A percentile compares a stretch with the other conserved stretches of the same genome.
Conservation (phyloP, 2,888 invertebrate species). For the Zonitis immaculata region DNA sequence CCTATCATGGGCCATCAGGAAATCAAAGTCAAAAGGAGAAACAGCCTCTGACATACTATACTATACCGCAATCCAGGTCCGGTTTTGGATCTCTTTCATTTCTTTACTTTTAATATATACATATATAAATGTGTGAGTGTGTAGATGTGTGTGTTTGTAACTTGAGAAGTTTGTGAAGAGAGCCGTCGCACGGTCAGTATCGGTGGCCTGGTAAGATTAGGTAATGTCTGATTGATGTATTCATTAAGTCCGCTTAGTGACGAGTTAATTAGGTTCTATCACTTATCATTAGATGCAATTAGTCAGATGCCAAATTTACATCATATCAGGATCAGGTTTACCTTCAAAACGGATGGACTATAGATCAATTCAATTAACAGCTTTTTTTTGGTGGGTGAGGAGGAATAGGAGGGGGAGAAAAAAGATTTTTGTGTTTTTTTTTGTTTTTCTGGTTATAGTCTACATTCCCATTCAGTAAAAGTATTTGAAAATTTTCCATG, state of each 20-base stretch:
- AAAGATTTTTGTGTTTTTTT: neutral
- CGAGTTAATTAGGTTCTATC: conserved; percentile 41
- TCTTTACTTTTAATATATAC: neutral
- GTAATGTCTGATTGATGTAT: conserved; percentile 43
- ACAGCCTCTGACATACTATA: no score
- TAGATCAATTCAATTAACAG: conserved; percentile 33
- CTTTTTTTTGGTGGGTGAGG: no score
- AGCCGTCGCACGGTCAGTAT: conserved; percentile 15
- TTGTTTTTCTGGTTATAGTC: neutral
- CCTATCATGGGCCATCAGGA: neutral
- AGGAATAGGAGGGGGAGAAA: no score
- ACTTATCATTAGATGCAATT: conserved; percentile 41
- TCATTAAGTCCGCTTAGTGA: conserved; percentile 41
- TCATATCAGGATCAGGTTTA: conserved; percentile 24
- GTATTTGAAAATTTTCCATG: no score
- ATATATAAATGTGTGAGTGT: neutral
- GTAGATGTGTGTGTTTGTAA: conserved; percentile 5
- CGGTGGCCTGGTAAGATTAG: conserved; percentile 28
- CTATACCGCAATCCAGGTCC: conserved; percentile 1
- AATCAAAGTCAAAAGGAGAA: neutral
- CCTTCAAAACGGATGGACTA: conserved; percentile 28
- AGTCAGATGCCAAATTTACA: conserved; percentile 39
- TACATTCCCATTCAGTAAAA: neutral
- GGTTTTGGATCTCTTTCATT: neutral
- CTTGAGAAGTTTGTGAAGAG: conserved; percentile 18